A percentile compares a stretch with the other conserved stretches of the same genome.
These are phyloP conservation scores for Stenoptilia bipunctidactyla DNA, from an alignment of 2,888 invertebrate genomes.

Conservation along the genomic window DNA sequence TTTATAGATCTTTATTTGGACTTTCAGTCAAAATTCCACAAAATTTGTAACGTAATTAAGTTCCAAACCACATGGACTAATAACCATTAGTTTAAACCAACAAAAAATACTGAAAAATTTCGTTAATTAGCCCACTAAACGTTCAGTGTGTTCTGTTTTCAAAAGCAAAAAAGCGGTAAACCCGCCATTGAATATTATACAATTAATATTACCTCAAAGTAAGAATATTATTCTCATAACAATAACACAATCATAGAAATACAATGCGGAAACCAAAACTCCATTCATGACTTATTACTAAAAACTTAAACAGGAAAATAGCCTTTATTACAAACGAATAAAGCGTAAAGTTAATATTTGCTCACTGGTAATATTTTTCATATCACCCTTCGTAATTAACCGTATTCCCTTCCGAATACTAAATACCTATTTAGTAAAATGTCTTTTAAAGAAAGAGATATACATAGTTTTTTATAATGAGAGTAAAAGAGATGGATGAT, in stretches of 20 bases:
- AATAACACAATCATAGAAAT: too few species aligned
- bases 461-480: constrained; percentile 9
- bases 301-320: constrained; percentile 26
- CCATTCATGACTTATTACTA: constrained; percentile 30
- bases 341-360: too few species aligned
- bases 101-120: constrained; percentile 4
- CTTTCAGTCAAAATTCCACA: constrained; percentile 34
- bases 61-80: too few species aligned
- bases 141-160: too few species aligned
- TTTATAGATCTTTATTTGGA: constrained; percentile 32
- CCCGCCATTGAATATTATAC: too few species aligned
- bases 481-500: constrained; percentile 28
- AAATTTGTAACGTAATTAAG: not conserved
- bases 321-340: constrained; percentile 11
- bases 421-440: constrained; percentile 66
- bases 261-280: too few species aligned
- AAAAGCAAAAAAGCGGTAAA: too few species aligned
- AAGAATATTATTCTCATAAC: too few species aligned
- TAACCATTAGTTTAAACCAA: too few species aligned
- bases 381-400: constrained; percentile 63
- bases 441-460: constrained; percentile 32
- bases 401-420: constrained; percentile 65
- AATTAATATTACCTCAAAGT: too few species aligned
- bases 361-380: constrained; percentile 40
- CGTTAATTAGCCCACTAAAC: constrained; percentile 6